These are phyloP conservation scores for Saxidomus purpurata DNA, from an alignment of 1,140 invertebrate species.

Conservation along the genomic window DNA sequence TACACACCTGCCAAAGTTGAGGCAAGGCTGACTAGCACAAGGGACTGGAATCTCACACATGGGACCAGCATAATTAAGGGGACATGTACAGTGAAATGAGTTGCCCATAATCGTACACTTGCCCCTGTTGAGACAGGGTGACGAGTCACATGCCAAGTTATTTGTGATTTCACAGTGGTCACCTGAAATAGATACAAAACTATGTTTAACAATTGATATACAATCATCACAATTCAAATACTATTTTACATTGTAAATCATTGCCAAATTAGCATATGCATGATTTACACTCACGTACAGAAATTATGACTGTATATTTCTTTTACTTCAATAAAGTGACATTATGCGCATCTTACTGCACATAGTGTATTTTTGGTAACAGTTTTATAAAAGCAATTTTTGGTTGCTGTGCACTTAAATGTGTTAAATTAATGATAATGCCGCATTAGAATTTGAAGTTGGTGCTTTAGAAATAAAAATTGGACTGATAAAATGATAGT, in stretches of 20 bases:
- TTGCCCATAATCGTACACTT: conserved; percentile 92
- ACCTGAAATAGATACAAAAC: conserved; percentile 48
- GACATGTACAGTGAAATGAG: conserved; percentile 68
- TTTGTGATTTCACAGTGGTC: conserved; percentile 54
- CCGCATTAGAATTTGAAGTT: too few relatives aligned
- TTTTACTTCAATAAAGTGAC: too few relatives aligned
- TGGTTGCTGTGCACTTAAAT: too few relatives aligned
- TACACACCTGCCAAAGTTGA: conserved; percentile 71
- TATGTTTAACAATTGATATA: neutral
- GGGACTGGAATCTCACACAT: conserved; percentile 89
- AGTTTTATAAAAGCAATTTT: too few relatives aligned
- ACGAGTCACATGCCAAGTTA: conserved; percentile 74
- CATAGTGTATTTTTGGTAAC: too few relatives aligned
- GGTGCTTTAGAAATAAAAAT: too few relatives aligned
- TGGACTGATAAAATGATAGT: too few relatives aligned
- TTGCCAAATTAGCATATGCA: neutral
- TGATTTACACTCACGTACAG: neutral
- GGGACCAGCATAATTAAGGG: conserved; percentile 55
- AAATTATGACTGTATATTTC: too few relatives aligned
- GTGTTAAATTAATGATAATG: too few relatives aligned
- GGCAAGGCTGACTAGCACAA: conserved; percentile 78
- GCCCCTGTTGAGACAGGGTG: conserved; percentile 95
- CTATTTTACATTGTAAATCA: neutral
- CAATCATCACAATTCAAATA: neutral
- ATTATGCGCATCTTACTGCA: too few relatives aligned